Conservation (phyloP, 2,113 vertebrate genomes). For the Silurus meridionalis region DNA sequence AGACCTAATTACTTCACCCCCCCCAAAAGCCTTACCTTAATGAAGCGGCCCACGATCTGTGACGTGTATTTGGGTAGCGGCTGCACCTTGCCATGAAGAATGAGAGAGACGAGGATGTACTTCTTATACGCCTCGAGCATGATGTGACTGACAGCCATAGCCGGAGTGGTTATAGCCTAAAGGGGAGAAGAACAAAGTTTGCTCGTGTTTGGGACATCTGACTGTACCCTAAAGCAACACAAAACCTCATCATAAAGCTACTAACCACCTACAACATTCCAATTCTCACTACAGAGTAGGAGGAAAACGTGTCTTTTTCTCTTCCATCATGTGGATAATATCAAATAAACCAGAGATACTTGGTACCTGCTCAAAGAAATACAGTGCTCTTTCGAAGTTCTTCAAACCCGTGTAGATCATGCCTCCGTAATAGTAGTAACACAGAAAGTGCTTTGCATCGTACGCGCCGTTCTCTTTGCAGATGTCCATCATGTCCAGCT, state of each 20-base stretch:
- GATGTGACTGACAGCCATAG: slow-evolving; percentile 99
- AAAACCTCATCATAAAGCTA: background rate
- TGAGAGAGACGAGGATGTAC: slow-evolving; percentile 98
- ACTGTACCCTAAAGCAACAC: background rate
- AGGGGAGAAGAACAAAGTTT: background rate
- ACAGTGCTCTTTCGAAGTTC: slow-evolving; percentile 97
- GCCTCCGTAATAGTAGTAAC: slow-evolving; percentile 98
- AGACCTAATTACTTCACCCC: too few relatives aligned
- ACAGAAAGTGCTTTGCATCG: slow-evolving; percentile 98
- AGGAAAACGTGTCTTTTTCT: background rate
- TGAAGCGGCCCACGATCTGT: slow-evolving; percentile 97
- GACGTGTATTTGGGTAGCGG: slow-evolving; percentile 97
- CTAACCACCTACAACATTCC: background rate
- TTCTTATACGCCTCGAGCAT: slow-evolving; percentile 99
- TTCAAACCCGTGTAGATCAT: slow-evolving; percentile 99
- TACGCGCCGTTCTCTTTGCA: slow-evolving; percentile 99
- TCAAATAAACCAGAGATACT: background rate
- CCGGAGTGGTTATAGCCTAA: slow-evolving; percentile 97
- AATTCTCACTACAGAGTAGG: background rate
- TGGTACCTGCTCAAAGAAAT: slow-evolving; percentile 87
- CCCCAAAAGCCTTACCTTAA: slow-evolving; percentile 82
- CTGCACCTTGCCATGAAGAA: slow-evolving; percentile 97
- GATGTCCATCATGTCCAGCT: slow-evolving; percentile 99
- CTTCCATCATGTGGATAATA: background rate
- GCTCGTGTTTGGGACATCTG: background rate